Conservation (phyloP, 2,797 vertebrate genomes). For the Cyprinodon diabolis region DNA sequence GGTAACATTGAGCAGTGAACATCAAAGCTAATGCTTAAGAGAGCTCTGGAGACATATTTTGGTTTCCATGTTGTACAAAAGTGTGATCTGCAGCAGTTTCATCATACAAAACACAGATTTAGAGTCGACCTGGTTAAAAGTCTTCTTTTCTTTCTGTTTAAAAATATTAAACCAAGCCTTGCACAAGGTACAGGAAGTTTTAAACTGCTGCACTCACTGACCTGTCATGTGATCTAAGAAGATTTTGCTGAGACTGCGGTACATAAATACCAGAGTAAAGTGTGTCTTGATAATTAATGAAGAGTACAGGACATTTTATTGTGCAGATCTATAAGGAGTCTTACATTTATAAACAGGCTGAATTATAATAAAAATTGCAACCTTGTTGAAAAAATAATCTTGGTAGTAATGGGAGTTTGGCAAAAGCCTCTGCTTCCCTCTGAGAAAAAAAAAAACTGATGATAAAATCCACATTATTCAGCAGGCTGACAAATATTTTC, state of each 20-base stretch:
- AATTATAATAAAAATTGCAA: constrained; percentile 1
- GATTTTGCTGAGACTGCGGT: constrained; percentile 67
- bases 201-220: constrained; percentile 45
- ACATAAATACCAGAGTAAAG: constrained; percentile 49
- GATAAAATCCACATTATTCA: constrained; percentile 19
- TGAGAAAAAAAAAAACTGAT: constrained; percentile 8
- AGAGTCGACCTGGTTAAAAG: background rate
- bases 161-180: constrained; percentile 23
- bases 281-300: constrained; percentile 16
- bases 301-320: constrained; percentile 1
- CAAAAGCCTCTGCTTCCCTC: background rate
- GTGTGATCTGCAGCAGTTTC: background rate
- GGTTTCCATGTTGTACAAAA: background rate
- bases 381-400: background rate
- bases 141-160: background rate
- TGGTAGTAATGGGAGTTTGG: background rate
- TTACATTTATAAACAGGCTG: background rate
- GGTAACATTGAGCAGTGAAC: constrained; percentile 44
- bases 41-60: background rate
- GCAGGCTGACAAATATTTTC: constrained; percentile 50
- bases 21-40: too few relatives aligned
- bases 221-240: constrained; percentile 65
- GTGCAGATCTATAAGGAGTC: background rate
- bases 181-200: constrained; percentile 60
- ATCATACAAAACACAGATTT: background rate